Percentiles rank a stretch among this genome's conserved stretches.
Evolutionary conservation across 2,797 vertebrate species (phyloP).

Genomic region (Prunella strophiata): DNA sequence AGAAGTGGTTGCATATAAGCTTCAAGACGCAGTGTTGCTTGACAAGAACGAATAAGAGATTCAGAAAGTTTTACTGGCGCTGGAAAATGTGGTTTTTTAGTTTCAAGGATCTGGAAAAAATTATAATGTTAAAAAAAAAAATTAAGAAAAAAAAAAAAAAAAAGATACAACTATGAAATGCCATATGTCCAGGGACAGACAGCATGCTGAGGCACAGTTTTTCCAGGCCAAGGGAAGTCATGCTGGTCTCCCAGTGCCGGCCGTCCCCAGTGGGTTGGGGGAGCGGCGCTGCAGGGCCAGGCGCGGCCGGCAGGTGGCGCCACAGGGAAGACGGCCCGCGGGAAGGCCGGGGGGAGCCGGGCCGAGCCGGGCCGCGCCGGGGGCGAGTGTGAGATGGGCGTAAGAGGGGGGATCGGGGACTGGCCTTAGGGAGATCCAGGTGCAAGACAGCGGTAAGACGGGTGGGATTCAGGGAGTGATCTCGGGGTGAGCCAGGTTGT

Average conservation of each 20-base stretch:
- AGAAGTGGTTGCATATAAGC: not conserved
- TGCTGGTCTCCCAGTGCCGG: not conserved
- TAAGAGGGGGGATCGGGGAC: not conserved
- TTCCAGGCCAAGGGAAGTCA: not conserved
- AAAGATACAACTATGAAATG: not conserved
- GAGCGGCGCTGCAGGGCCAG: not conserved
- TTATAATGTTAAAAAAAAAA: not conserved
- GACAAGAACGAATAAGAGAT: not conserved
- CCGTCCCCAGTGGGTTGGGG: not conserved
- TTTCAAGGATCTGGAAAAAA: not conserved
- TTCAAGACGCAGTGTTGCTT: not conserved
- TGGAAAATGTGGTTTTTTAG: not conserved
- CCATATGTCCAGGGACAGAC: not conserved
- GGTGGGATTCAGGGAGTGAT: not conserved
- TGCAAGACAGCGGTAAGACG: not conserved
- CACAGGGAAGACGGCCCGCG: not conserved
- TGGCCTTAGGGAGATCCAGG: not conserved
- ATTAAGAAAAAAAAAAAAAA: not conserved
- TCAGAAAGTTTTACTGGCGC: not conserved
- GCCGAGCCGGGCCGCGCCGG: too few relatives aligned
- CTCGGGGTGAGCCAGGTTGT: too few relatives aligned
- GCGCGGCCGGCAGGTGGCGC: constrained; percentile 73
- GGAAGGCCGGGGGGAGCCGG: not conserved
- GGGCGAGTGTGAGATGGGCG: too few relatives aligned
- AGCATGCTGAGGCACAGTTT: not conserved